Conservation (phyloP, 1,140 invertebrate species). For the Apolygus lucorum region DNA sequence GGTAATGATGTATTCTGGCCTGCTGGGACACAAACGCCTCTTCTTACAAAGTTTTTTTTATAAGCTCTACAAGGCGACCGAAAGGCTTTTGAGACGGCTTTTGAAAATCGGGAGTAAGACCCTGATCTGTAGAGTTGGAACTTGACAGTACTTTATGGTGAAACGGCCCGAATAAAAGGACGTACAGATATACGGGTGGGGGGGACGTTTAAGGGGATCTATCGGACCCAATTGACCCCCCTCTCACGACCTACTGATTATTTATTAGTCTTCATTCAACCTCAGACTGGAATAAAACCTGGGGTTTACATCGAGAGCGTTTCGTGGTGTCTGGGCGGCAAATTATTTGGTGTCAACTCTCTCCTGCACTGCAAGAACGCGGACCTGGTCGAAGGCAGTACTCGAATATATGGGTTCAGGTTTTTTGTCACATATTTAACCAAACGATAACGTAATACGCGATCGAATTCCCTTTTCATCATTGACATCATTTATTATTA, state of each 20-base stretch:
- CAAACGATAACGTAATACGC: too few relatives aligned
- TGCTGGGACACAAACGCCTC: background rate
- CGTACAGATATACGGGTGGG: background rate
- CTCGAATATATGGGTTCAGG: too few relatives aligned
- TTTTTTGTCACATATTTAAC: too few relatives aligned
- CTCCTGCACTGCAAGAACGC: background rate
- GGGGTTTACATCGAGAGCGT: background rate
- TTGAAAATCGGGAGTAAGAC: conserved; percentile 6
- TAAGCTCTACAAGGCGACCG: conserved; percentile 5
- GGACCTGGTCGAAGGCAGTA: too few relatives aligned
- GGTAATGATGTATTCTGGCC: conserved; percentile 12
- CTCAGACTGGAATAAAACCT: background rate
- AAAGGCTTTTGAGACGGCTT: background rate
- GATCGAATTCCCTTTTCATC: too few relatives aligned
- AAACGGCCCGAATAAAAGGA: conserved; percentile 1
- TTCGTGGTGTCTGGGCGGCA: background rate
- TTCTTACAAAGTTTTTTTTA: background rate
- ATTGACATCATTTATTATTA: too few relatives aligned
- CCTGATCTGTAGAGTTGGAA: conserved; percentile 10
- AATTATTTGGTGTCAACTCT: background rate
- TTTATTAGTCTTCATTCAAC: conserved; percentile 4
- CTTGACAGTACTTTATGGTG: conserved; percentile 3
- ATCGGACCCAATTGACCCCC: conserved; percentile 7
- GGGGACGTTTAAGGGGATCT: background rate
- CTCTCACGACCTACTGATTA: background rate